A percentile compares a stretch with the other conserved stretches of the same genome.
phyloP scores from a whole-genome alignment of 2,888 invertebrate species.

The Ommatoiulus sabulosus region DNA sequence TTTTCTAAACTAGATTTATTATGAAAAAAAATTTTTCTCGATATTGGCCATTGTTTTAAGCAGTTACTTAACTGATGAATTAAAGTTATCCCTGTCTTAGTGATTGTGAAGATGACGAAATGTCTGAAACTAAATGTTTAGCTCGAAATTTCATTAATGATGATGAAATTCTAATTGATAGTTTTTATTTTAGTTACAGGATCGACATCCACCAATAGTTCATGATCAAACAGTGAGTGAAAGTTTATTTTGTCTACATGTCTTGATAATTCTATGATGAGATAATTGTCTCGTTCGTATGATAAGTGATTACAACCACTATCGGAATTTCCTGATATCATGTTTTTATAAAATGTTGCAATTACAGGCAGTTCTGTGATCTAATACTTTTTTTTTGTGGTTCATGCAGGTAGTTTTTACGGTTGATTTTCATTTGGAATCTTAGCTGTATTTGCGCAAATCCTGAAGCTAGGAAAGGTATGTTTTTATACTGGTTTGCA shows the following conservation, averaged over 20 bases:
- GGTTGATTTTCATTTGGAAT: too few species aligned
- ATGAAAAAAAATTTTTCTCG: too few species aligned
- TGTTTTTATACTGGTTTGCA: too few species aligned
- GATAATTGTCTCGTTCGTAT: slow-evolving; percentile 24
- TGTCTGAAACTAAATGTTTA: not conserved
- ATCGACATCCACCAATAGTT: not conserved
- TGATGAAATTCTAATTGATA: not conserved
- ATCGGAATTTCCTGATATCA: not conserved
- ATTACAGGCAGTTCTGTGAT: too few species aligned
- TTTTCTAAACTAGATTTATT: too few species aligned
- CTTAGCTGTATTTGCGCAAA: too few species aligned
- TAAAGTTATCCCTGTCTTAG: slow-evolving; percentile 29
- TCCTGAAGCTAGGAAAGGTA: too few species aligned
- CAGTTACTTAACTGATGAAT: not conserved
- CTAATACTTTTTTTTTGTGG: too few species aligned
- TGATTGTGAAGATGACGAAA: not conserved
- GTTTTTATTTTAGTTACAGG: not conserved
- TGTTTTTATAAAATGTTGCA: not conserved
- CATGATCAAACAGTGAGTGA: not conserved
- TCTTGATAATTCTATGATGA: not conserved
- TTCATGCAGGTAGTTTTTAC: too few species aligned
- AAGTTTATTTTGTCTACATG: not conserved
- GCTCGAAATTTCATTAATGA: not conserved
- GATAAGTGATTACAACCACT: slow-evolving; percentile 20
- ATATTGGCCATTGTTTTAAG: too few species aligned